Evolutionary conservation across 1,140 invertebrate species (phyloP).

Genomic region (Caerostris darwini): DNA sequence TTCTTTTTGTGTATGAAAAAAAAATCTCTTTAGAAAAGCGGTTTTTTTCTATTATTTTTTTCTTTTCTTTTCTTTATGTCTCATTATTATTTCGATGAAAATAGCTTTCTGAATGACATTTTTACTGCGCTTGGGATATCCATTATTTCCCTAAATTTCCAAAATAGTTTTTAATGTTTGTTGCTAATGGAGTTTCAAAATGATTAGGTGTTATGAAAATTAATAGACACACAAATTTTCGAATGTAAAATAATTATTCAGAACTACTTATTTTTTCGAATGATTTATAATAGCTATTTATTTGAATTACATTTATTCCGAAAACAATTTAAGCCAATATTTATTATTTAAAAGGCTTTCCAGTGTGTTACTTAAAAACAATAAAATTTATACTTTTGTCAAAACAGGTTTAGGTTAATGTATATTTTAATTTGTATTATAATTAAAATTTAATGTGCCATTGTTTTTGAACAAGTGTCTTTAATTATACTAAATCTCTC

Average conservation of each 20-base stretch:
- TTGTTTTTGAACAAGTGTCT: too few relatives aligned
- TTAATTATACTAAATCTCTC: too few relatives aligned
- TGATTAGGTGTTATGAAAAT: not conserved
- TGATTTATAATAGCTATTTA: too few relatives aligned
- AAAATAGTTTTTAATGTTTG: slow-evolving; percentile 39
- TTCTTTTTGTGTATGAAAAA: not conserved
- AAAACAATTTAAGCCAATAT: too few relatives aligned
- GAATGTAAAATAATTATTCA: not conserved
- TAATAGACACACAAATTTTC: not conserved
- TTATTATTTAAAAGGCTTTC: too few relatives aligned
- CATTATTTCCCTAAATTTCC: not conserved
- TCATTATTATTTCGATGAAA: slow-evolving; percentile 52
- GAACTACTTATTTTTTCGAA: too few relatives aligned
- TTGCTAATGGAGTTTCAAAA: slow-evolving; percentile 14
- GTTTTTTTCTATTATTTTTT: not conserved
- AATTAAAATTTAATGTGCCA: too few relatives aligned
- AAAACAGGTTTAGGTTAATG: too few relatives aligned
- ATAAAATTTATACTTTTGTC: too few relatives aligned
- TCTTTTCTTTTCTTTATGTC: slow-evolving; percentile 10
- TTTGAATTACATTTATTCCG: too few relatives aligned
- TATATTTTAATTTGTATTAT: too few relatives aligned
- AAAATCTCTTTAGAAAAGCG: slow-evolving; percentile 40
- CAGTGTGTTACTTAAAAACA: too few relatives aligned
- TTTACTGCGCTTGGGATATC: not conserved
- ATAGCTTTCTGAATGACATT: slow-evolving; percentile 50